These are phyloP conservation scores for Listronotus bonariensis DNA, from an alignment of 1,140 invertebrate species.

Conservation along the genomic window DNA sequence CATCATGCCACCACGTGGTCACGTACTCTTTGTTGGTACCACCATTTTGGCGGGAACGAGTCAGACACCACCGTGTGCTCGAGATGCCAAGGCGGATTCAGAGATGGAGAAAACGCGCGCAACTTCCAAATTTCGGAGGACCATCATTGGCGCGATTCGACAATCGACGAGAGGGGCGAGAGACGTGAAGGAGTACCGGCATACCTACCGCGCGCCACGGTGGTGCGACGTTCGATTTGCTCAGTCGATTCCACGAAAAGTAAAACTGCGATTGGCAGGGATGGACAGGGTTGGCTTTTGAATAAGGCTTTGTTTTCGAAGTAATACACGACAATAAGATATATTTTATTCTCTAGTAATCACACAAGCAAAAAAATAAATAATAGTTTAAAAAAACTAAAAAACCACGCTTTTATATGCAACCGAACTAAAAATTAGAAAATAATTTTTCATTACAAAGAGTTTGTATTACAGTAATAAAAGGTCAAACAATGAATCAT, in stretches of 20 bases:
- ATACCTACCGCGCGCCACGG: slow-evolving; percentile 18
- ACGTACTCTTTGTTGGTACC: slow-evolving; percentile 12
- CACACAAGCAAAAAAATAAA: no score
- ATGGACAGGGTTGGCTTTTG: not conserved
- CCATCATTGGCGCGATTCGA: slow-evolving; percentile 15
- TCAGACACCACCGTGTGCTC: not conserved
- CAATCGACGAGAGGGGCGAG: not conserved
- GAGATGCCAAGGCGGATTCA: slow-evolving; percentile 12
- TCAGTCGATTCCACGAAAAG: slow-evolving; percentile 2
- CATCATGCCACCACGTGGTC: slow-evolving; percentile 13
- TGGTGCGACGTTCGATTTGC: not conserved
- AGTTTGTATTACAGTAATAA: no score
- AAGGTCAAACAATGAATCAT: no score
- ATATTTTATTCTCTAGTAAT: no score
- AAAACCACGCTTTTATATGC: no score
- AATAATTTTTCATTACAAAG: no score
- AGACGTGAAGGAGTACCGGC: not conserved
- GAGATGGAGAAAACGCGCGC: slow-evolving; percentile 7
- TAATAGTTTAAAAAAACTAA: no score
- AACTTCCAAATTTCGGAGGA: slow-evolving; percentile 10
- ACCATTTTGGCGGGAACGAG: slow-evolving; percentile 39
- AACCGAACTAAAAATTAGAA: no score
- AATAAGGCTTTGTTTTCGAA: not conserved
- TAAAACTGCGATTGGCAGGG: slow-evolving; percentile 2
- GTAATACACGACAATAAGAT: no score